Evolutionary conservation across 1,140 invertebrate species (phyloP), one percentile per base, ranked within the genome.

Genomic region (Bombus affinis): DNA sequence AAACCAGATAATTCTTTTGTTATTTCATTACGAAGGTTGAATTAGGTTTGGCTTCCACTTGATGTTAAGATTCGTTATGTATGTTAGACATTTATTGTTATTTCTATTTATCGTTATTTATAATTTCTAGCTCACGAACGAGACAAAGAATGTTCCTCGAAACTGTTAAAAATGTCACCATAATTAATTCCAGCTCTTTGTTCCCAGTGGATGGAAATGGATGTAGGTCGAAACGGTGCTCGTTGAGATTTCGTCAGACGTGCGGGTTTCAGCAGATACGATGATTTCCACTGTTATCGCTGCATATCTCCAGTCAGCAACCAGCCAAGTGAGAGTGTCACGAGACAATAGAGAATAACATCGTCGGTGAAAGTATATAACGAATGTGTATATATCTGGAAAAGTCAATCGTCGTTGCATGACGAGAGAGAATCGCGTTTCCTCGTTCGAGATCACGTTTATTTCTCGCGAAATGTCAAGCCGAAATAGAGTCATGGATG

Each of bases 291-390:
- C 53, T 68, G 32, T 68, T 47, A 74, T 72, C 44, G 81, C 59
- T 59, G 44, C 37, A 6, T 75, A 44, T 44, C 39, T 6, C 44
- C 35, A 44, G 9, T 8, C 28, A 10, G 73, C 83, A 8, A 22
- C 5, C 47, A 22, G 47, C 78, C 76, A 79, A 76, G 90, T 70
- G 86, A 91, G 83, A 88, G 85, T 85, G 83, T 89, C 86, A 57
- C 71, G 87, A 90, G 87, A 92, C 92, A 92, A 92, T 92, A 86
- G 74, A 88, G 90, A 89, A 91, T 90, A 53, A 85, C 80, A 68
- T 65, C 76, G 76, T 47, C 77, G 82, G 91, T 88, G 91, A 92
- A 92, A 92, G 91, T 92, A 53, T 85, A 82, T 80, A 81, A 86
- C 86, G 89, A 53, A 53, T 53, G 5, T 53, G 47, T 53, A 53